Conservation (phyloP, 2,113 vertebrate species). For the Lontra canadensis region DNA sequence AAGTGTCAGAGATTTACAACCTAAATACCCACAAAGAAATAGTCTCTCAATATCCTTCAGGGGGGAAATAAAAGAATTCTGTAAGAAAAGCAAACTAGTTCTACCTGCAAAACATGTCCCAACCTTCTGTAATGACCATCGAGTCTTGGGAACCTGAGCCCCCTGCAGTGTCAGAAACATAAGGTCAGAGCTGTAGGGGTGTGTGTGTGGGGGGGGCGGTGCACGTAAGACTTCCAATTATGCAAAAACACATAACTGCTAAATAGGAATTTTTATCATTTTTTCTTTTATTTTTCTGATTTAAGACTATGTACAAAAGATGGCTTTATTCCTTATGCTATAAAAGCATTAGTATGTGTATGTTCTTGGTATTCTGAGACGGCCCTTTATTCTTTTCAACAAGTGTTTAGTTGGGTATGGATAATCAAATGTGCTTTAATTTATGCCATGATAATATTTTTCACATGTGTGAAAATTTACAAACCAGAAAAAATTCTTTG, state of each 20-base stretch:
- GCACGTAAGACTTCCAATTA: not conserved
- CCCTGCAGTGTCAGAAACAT: not conserved
- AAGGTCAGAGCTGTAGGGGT: too few relatives aligned
- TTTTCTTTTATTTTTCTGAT: constrained; percentile 12
- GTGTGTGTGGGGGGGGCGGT: not conserved
- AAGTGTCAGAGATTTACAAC: not conserved
- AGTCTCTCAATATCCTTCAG: not conserved
- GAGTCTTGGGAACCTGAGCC: not conserved
- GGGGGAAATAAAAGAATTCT: not conserved
- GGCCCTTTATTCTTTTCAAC: constrained; percentile 25
- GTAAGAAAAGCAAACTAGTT: not conserved
- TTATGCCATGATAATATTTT: constrained; percentile 25
- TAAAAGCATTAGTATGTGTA: constrained; percentile 33
- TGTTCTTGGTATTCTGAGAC: not conserved
- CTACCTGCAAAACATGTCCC: not conserved
- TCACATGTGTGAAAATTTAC: constrained; percentile 31
- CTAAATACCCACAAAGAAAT: not conserved
- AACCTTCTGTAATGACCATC: not conserved
- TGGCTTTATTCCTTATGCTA: not conserved
- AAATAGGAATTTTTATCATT: not conserved
- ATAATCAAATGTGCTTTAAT: constrained; percentile 30
- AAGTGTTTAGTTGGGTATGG: constrained; percentile 4
- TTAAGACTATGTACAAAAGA: not conserved
- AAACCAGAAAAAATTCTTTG: constrained; percentile 29
- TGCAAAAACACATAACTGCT: not conserved